phyloP scores from a whole-genome alignment of 1,140 invertebrate genomes.

The Atopsyche davidsoni region DNA sequence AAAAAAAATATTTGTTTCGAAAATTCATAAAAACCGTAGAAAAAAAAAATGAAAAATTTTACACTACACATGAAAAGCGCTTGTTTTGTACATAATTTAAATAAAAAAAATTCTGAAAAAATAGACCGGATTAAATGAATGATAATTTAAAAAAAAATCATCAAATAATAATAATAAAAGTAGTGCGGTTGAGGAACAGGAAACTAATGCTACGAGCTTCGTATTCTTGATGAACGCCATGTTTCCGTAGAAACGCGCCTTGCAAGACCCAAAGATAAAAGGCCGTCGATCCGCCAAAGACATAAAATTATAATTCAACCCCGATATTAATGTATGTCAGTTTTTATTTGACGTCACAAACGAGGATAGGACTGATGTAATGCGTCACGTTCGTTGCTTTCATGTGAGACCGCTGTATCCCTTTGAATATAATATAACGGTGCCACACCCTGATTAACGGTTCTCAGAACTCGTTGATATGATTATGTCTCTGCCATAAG shows the following conservation, averaged over 20 bases:
- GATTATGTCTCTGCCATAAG: no score
- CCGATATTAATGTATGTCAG: no score
- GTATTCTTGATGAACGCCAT: not conserved
- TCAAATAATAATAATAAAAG: no score
- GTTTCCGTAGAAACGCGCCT: not conserved
- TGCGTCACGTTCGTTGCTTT: slow-evolving; percentile 11
- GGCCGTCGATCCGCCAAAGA: not conserved
- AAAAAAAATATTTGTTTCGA: no score
- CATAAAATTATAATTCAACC: not conserved
- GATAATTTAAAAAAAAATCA: no score
- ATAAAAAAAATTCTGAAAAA: no score
- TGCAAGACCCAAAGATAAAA: slow-evolving; percentile 1
- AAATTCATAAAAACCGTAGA: no score
- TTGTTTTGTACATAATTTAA: no score
- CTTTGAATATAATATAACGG: slow-evolving; percentile 4
- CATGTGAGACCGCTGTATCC: slow-evolving; percentile 13
- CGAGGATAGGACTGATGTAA: slow-evolving; percentile 13
- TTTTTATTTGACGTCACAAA: slow-evolving; percentile 15
- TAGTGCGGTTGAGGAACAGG: not conserved
- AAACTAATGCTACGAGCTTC: not conserved
- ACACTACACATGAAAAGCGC: no score
- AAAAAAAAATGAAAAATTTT: no score
- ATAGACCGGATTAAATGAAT: no score
- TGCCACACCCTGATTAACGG: slow-evolving; percentile 7
- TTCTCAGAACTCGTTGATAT: slow-evolving; percentile 17